Base-by-base conservation (phyloP, 2,888 invertebrate species). In the Epinotia nisella region DNA sequence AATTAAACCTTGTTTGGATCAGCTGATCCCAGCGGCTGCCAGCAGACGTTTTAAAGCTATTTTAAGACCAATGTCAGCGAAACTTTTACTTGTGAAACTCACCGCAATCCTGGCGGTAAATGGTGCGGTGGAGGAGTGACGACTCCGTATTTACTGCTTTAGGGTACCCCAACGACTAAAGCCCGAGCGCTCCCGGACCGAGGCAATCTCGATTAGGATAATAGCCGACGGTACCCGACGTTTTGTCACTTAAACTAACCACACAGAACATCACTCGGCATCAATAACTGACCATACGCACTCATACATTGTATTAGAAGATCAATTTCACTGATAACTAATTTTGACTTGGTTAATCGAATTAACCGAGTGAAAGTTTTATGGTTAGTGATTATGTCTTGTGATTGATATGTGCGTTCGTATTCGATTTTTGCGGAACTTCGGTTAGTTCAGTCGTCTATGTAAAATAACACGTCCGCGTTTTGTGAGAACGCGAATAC, bases 101-200 rank as follows among this genome's bases (percentile, higher is more conserved):
- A 93, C 93, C 93, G 90, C 88, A 92, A 90, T 92, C 90, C 88
- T 92, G 92, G 80, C 90, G 90, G 87, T 90, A 90, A 90, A 93
- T 93, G 92, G 92, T 92, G 89, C 89, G 92, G 84, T 88, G 88
- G 85, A 89, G 88, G 88, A 90, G 90, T 87, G 86, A 89, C 90
- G 90, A 89, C 93, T 93, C 93, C 93, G 93, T 93, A 93, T 90
- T 93, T 92, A 89, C 93, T 90, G 91, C 92, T 91, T 90, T 90
- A 87, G 89, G 89, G 89, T 90, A 92, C 92, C 88, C 90, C 91
- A 85, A 81, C 91, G 89, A 93, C 92, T 93, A 90, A 91, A 85
- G 90, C 87, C 86, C 86, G 86, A 90, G 89, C 87, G 91, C 85
- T 91, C 91, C 92, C 92, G 90, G 84, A 82, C 85, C 87, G 87